Evolutionary conservation across 1,140 invertebrate genomes (phyloP), one percentile per base, ranked within the genome.

Genomic region (Meloidogyne floridensis): DNA sequence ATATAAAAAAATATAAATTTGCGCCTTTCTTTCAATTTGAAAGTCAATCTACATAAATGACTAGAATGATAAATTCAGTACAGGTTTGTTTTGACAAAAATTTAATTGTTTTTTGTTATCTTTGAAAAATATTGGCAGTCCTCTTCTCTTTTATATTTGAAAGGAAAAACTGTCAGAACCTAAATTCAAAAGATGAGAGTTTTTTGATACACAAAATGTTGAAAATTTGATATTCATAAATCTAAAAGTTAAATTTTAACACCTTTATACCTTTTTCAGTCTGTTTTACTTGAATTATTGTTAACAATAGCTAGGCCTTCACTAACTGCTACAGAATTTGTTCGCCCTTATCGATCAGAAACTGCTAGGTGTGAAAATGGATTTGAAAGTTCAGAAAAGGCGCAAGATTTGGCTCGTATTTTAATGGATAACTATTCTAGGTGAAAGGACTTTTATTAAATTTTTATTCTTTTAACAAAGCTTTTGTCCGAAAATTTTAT

Each of bases 361-460:
- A 42, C n/a, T n/a, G 32, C 51, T 20, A 80, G 65, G 72, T 82
- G 80, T 42, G 86, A 82, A 54, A 43, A 86, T n/a, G 79, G 56
- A 0, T 11, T 56, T 18, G 84, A 82, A 56, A 70, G 72, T 70
- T 71, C 81, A 56, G 85, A 88, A 54, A 89, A 89, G 73, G 59
- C 87, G 9, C 87, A 88, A 65, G 88, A 88, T 73, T 76, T 88
- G 20, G 87, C 87, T 42, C 70, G 77, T 18, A 77, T 88, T 77
- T 79, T 88, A 69, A 89, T 87, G 87, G 47, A 82, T 59, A 89
- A 87, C 71, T 87, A 89, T 77, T 89, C 88, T 15, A 85, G 87
- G 72, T 32, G n/a, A 54, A 65, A 10, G 43, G 11, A 51, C 15
- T 15, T 54, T 65, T 20, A 32, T 65, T 42, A 9, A 75, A 69